phyloP scores from a whole-genome alignment of 2,113 vertebrate genomes.

The Sylvilagus bachmani region DNA sequence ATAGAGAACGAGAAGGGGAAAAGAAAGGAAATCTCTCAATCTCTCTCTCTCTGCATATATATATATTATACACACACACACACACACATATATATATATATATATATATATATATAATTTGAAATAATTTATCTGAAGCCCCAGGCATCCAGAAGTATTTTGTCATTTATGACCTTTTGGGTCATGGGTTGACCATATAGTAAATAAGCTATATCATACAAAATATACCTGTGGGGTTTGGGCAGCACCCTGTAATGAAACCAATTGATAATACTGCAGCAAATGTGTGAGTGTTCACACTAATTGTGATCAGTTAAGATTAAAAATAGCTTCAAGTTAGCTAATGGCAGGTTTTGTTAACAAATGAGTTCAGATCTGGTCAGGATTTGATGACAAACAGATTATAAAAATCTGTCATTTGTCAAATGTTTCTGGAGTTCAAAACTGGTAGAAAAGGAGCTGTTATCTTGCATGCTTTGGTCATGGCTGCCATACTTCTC shows the following conservation, averaged over 20 bases:
- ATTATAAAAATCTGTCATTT: conserved; percentile 44
- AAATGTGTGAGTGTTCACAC: not conserved
- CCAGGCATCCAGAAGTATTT: not conserved
- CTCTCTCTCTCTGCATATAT: no score
- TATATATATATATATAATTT: no score
- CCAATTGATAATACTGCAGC: no score
- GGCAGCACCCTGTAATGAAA: not conserved
- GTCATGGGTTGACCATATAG: not conserved
- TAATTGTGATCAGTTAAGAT: not conserved
- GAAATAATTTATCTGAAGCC: not conserved
- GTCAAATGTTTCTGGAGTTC: conserved; percentile 21
- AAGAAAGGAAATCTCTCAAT: not conserved
- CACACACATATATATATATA: no score
- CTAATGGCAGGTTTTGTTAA: not conserved
- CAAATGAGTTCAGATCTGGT: not conserved
- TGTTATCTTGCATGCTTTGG: not conserved
- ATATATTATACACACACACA: no score
- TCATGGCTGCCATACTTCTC: not conserved
- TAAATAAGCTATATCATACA: not conserved
- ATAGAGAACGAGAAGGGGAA: not conserved
- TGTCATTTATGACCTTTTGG: not conserved
- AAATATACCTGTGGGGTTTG: not conserved
- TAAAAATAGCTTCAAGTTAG: conserved; percentile 37
- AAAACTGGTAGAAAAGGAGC: not conserved
- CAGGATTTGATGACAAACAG: conserved; percentile 39